Conservation (phyloP, 1,140 invertebrate species). For the Bombus sylvicola region DNA sequence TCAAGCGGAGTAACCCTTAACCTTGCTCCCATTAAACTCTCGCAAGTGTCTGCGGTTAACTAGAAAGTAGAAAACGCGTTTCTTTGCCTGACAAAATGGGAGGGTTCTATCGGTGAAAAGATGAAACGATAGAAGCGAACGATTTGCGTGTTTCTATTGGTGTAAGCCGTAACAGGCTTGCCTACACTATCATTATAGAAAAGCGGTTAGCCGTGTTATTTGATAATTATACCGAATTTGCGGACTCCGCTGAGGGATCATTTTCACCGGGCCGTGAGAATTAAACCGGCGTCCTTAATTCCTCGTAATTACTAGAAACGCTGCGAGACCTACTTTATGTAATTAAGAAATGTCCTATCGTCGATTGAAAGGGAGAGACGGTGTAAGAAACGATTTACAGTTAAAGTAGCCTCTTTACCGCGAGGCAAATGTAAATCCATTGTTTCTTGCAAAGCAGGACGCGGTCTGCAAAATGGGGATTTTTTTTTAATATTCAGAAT, state of each 20-base stretch:
- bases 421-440: background rate
- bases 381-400: background rate
- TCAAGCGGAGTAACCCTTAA: constrained; percentile 64
- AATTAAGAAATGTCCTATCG: background rate
- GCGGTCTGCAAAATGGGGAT: too few species aligned
- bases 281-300: constrained; percentile 20
- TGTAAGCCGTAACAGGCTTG: background rate
- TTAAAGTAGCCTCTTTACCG: background rate
- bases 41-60: constrained; percentile 48
- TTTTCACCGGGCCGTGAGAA: constrained; percentile 12
- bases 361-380: background rate
- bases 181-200: constrained; percentile 13
- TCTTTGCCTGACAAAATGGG: constrained; percentile 38
- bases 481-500: too few species aligned
- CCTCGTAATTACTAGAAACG: background rate
- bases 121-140: background rate
- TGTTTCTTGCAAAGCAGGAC: background rate
- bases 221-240: constrained; percentile 35
- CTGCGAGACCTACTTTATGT: background rate
- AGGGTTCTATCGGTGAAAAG: background rate
- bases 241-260: background rate
- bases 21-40: constrained; percentile 71
- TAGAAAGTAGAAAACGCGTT: constrained; percentile 65
- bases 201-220: constrained; percentile 12
- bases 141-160: constrained; percentile 22